Base-by-base conservation (phyloP, 2,797 vertebrate genomes). In the Oryzias sinensis region DNA sequence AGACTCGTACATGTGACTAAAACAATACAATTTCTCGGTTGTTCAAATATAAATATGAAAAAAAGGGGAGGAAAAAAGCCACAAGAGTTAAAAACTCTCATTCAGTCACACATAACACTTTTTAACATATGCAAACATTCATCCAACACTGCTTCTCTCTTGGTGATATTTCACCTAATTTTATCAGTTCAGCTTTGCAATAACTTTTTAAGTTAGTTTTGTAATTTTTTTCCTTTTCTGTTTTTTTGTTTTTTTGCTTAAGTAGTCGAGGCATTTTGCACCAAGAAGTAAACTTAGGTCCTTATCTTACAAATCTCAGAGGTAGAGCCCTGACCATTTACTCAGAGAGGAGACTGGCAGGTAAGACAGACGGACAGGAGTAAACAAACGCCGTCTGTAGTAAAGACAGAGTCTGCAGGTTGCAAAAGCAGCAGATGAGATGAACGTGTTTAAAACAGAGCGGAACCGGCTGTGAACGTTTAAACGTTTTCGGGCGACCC, bases 241-340 rank as follows among this genome's bases (percentile, higher is more conserved):
- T 55, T 44, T 40, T 3, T 56, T 13, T 60, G 56, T 25, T 17
- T 16, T 6, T 88, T 92, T 90, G 80, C 88, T 90, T 67, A 72
- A 85, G 87, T 83, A 91, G 88, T 89, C 87, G 88, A 90, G 89
- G 90, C 87, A 88, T 90, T 86, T 85, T 84, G 88, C 86, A 90
- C 88, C 80, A 61, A 86, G 88, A 76, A 89, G 88, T 91, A 89
- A 90, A 91, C 87, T 82, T 82, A 82, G 82, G 82, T 76, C 53
- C 70, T 79, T 58, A 70, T 83, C 78, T 86, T 88, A 86, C 73
- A 87, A 88, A 87, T 86, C 75, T 83, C 83, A 89, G 92, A 93
- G 92, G 91, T 93, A 93, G 91, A 91, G 78, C 83, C 87, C 87
- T 83, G 84, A 83, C 85, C 76, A 71, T 79, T 67, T 59, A 65